Base-by-base conservation (phyloP, 2,797 vertebrate species). In the Sarcoramphus papa region DNA sequence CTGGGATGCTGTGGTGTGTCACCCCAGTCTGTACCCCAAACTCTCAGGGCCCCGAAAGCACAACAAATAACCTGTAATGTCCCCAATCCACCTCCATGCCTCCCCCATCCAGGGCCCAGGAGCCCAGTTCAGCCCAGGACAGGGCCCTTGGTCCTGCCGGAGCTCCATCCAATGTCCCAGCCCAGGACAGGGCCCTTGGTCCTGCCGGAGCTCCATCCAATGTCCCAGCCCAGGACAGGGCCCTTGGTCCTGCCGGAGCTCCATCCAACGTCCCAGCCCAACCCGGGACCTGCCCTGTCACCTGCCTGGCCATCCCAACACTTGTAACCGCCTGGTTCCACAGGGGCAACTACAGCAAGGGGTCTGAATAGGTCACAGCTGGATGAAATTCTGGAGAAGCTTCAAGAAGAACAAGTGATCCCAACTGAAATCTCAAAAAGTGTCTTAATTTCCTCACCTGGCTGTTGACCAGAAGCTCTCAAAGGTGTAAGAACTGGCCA, bases 121-220 rank as follows among this genome's bases (percentile, higher is more conserved):
- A 40, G 14, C 4, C 37, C 16, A 23, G 11, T 31, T 31, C 53
- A 72, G 63, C 13, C 27, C n/a, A 37, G 59, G 22, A 24, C 2
- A 2, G 50, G 43, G 10, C 6, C 22, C 31, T 35, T 0, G 1
- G 16, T 48, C 31, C 48, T 41, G 6, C 33, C 40, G 20, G 23
- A 72, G 70, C 62, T 48, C 43, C 65, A 30, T 14, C 37, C 0
- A 0, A 18, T 2, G 4, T 33, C 40, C 59, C 53, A 72, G 63
- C 13, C 27, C n/a, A n/a, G 59, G 22, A 22, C 2, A 2, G 50
- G 43, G 10, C 6, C 22, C 31, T 35, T 0, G 1, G 16, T 48
- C 31, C 48, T 41, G 6, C 33, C 40, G 20, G 23, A 72, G 70
- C 62, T 48, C 43, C 65, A 30, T 14, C 37, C 0, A 0, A 18